phyloP scores from a whole-genome alignment of 2,888 invertebrate species.

The Urechis unicinctus region DNA sequence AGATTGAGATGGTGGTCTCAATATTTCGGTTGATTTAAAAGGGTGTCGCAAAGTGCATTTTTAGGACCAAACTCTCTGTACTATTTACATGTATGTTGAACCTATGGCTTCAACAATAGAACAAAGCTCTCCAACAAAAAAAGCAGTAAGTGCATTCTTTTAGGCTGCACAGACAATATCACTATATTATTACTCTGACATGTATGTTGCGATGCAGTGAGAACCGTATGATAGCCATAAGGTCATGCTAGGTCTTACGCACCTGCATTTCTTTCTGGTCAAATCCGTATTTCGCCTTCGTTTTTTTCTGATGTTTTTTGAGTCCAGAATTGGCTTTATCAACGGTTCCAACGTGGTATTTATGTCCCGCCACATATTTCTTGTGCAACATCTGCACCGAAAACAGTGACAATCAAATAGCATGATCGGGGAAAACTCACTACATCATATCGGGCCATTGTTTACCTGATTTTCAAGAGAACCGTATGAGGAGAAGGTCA shows the following conservation, averaged over 20 bases:
- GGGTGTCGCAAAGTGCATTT: no score
- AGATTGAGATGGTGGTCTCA: no score
- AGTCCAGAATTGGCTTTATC: constrained; percentile 35
- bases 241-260: no score
- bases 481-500: no score
- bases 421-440: no score
- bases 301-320: constrained; percentile 43
- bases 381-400: constrained; percentile 84
- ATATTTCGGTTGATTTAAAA: no score
- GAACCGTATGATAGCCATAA: not conserved
- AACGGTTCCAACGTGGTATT: constrained; percentile 55
- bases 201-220: not conserved
- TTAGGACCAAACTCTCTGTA: not conserved
- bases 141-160: no score
- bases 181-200: not conserved
- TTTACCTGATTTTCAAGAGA: no score
- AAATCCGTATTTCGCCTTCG: constrained; percentile 32
- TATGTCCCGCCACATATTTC: constrained; percentile 87
- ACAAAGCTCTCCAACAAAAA: no score
- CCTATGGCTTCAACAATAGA: not conserved
- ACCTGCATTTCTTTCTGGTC: constrained; percentile 43
- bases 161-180: not conserved
- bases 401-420: constrained; percentile 1
- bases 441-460: no score
- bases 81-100: not conserved